Conservation (phyloP, 2,797 vertebrate species). For the Spinus pinus region DNA sequence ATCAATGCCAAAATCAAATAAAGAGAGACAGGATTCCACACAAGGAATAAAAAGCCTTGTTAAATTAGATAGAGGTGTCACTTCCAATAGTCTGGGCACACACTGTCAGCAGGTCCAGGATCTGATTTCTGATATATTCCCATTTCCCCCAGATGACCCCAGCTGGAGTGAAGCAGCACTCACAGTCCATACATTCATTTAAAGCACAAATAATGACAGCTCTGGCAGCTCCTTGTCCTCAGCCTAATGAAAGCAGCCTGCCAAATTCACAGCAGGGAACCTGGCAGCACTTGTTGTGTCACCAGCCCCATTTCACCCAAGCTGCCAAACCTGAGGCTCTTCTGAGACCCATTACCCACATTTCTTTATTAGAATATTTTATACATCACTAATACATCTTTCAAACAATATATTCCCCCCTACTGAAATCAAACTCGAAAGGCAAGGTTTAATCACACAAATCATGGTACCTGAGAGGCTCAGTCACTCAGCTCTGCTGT, state of each 20-base stretch:
- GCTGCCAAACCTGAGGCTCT: not conserved
- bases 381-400: not conserved
- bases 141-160: not conserved
- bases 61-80: not conserved
- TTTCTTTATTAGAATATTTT: not conserved
- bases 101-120: not conserved
- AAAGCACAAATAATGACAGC: not conserved
- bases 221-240: not conserved
- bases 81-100: not conserved
- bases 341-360: not conserved
- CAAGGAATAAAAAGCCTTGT: not conserved
- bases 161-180: not conserved
- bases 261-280: not conserved
- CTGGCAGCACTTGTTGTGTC: not conserved
- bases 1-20: not conserved
- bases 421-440: not conserved
- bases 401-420: not conserved
- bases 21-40: not conserved
- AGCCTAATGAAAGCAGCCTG: not conserved
- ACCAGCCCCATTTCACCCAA: not conserved
- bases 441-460: not conserved
- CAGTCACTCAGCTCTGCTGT: conserved; percentile 19
- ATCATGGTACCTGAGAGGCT: conserved; percentile 42
- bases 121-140: not conserved
- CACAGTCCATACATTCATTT: not conserved